Evolutionary conservation across 2,113 vertebrate species (phyloP), one percentile per base, ranked within the genome.

Genomic region (Vidua chalybeata): DNA sequence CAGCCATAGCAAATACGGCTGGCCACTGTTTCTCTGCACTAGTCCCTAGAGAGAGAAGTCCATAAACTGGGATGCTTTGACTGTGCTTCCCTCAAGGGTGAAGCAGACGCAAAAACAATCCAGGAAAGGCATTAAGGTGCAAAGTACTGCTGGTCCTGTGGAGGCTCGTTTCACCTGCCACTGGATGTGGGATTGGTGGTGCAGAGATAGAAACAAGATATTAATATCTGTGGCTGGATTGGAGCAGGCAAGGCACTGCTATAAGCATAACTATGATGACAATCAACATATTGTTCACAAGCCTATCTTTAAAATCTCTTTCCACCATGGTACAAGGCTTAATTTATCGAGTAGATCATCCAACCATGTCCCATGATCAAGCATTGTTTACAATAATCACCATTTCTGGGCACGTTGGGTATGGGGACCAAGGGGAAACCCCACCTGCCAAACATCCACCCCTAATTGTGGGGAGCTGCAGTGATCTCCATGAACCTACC

Each of bases 1-100:
- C 56, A 83, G n/a, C 75, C 93, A 68, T 2, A 15, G 69, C 52
- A 94, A 93, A 96, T 78, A 76, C 16, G 30, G 26, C 51, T 74
- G 24, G 75, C 58, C 52, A 54, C 51, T 67, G 46, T 64, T 89
- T 74, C 6, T 2, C 33, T 68, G 39, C 64, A 75, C 49, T 11
- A 20, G 52, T 41, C 43, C 24, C 64, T 66, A 73, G 18, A 63
- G 3, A 75, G 41, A 26, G 78, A 68, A 91, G 22, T 28, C 20
- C 67, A 19, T 27, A 48, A 83, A n/a, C 19, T 51, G 31, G n/a
- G 59, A 31, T 48, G 45, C 24, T 80, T 67, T 91, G 37, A 13
- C 43, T 76, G 51, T 56, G 39, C 28, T 33, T 77, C 14, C 5
- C 23, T 85, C 49, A 63, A 61, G 26, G 18, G 16, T 90, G 75